Conservation (phyloP, 37 sponge, comb jelly and placozoan species). For the Theonella swinhoei region DNA sequence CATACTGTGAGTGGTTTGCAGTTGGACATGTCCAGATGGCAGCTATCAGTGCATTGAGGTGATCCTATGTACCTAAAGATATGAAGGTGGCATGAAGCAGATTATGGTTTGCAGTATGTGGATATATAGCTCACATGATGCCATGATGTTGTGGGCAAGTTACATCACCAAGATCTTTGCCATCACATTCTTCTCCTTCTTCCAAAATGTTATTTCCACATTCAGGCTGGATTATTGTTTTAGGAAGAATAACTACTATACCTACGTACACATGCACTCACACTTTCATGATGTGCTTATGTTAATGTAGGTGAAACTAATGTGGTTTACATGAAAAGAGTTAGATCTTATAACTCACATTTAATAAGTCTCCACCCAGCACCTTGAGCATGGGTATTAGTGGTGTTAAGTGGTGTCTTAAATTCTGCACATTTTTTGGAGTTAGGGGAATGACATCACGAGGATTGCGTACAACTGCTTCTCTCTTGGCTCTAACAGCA, state of each 20-base stretch:
- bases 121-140: background rate
- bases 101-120: background rate
- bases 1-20: background rate
- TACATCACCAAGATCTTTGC: background rate
- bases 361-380: background rate
- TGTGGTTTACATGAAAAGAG: too few relatives aligned
- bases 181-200: conserved; percentile 34
- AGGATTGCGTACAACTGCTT: background rate
- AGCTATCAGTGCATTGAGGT: background rate
- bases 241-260: too few relatives aligned
- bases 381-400: background rate
- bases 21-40: background rate
- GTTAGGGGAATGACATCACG: background rate
- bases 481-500: background rate
- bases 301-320: too few relatives aligned
- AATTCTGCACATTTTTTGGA: background rate
- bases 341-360: too few relatives aligned
- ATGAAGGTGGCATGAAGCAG: too few relatives aligned
- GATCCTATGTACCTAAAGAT: background rate
- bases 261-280: too few relatives aligned
- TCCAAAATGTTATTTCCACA: conserved; percentile 24
- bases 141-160: conserved; percentile 14
- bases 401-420: background rate
- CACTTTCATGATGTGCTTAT: too few relatives aligned
- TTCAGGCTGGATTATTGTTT: background rate